Evolutionary conservation across 2,113 vertebrate species (phyloP).

Genomic region (Narcine bancroftii): DNA sequence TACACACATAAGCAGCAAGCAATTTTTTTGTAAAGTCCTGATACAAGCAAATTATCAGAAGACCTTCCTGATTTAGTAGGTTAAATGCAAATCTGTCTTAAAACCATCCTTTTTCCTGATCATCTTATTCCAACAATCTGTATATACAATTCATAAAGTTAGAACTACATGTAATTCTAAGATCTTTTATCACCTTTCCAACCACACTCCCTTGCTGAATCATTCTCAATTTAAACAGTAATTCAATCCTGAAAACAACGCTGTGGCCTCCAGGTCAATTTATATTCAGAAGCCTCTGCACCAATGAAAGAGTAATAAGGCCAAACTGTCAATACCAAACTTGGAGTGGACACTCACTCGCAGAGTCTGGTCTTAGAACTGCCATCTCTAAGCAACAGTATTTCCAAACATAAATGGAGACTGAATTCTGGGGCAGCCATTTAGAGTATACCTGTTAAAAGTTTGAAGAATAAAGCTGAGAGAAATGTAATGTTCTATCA

Average conservation of each 20-base stretch:
- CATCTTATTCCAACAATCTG: too few relatives aligned
- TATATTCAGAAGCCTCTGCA: constrained; percentile 46
- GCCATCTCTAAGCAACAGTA: constrained; percentile 60
- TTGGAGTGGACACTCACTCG: constrained; percentile 57
- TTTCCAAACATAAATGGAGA: constrained; percentile 68
- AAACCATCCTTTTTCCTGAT: background rate
- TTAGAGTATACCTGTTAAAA: background rate
- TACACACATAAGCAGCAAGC: background rate
- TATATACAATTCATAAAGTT: constrained; percentile 20
- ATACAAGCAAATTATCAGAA: constrained; percentile 20
- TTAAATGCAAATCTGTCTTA: background rate
- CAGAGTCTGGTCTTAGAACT: constrained; percentile 46
- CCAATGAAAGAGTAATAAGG: constrained; percentile 44
- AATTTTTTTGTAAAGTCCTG: background rate
- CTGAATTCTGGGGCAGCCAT: background rate
- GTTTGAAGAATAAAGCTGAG: background rate
- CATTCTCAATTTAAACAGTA: constrained; percentile 45
- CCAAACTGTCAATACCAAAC: constrained; percentile 63
- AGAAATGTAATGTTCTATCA: background rate
- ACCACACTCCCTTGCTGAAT: background rate
- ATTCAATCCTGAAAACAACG: constrained; percentile 45
- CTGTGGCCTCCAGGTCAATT: constrained; percentile 38
- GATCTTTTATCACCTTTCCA: background rate
- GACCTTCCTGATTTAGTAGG: background rate
- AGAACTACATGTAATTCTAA: background rate